A percentile compares a stretch with the other conserved stretches of the same genome.
Evolutionary conservation across 2,888 invertebrate genomes (phyloP).

Genomic region (Hymenopus coronatus): DNA sequence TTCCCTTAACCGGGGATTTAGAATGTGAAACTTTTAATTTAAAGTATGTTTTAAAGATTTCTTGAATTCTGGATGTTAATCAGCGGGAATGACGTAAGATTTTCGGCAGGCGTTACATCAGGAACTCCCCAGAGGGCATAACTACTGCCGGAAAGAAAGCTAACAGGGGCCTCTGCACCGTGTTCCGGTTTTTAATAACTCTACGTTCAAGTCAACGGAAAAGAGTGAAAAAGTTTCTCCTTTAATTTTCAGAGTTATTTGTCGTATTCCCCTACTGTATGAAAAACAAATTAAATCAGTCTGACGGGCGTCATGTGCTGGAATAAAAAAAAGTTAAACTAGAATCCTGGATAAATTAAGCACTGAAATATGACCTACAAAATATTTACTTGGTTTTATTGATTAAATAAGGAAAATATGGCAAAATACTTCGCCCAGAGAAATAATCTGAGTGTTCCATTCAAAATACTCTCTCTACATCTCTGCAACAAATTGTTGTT

Average conservation of each 20-base stretch:
- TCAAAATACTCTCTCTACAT: no score
- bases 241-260: background rate
- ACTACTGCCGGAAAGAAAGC: background rate
- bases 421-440: no score
- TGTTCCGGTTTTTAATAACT: background rate
- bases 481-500: no score
- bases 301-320: background rate
- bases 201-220: background rate
- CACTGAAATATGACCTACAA: no score
- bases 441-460: no score
- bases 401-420: no score
- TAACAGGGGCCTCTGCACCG: background rate
- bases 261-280: background rate
- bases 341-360: no score
- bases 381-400: no score
- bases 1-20: no score
- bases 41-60: background rate
- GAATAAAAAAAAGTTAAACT: no score
- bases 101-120: background rate
- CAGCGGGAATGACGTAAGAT: background rate
- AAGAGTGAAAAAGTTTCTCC: background rate
- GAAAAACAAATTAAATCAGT: background rate
- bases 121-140: background rate
- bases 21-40: no score
- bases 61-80: background rate